Percentiles rank a stretch among this genome's conserved stretches.
Conservation (phyloP, 2,113 vertebrate species). For the Ploceus nigricollis region DNA sequence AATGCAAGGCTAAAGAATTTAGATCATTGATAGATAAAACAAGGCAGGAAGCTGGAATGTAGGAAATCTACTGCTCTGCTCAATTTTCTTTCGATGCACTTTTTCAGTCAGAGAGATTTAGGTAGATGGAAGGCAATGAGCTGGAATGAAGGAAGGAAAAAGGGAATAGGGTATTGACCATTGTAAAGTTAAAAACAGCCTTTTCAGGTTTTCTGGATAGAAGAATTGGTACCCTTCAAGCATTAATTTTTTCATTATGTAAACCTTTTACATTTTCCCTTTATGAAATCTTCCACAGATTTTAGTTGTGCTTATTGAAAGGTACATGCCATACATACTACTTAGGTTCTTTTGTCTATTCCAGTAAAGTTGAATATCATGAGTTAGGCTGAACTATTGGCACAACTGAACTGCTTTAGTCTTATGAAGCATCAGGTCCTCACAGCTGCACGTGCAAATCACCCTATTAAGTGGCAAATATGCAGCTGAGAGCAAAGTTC, state of each 20-base stretch:
- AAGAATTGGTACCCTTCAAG: neutral
- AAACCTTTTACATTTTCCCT: neutral
- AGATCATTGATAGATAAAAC: neutral
- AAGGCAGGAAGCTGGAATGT: neutral
- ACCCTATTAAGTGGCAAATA: neutral
- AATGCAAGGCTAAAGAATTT: neutral
- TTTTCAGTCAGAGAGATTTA: neutral
- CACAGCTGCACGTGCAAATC: neutral
- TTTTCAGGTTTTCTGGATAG: neutral
- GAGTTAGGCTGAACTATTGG: neutral
- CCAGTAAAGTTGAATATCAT: neutral
- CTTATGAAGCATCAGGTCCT: neutral
- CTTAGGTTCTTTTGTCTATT: neutral
- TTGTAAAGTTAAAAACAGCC: neutral
- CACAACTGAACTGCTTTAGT: neutral
- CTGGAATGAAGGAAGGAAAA: neutral
- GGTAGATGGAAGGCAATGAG: neutral
- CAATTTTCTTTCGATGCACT: neutral
- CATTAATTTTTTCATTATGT: neutral
- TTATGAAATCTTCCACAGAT: neutral
- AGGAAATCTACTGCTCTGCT: neutral
- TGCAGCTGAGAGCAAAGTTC: neutral
- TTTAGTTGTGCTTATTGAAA: neutral
- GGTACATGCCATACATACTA: fast-evolving
- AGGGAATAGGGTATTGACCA: neutral